phyloP scores from a whole-genome alignment of 2,113 vertebrate species.

The Scomber colias region DNA sequence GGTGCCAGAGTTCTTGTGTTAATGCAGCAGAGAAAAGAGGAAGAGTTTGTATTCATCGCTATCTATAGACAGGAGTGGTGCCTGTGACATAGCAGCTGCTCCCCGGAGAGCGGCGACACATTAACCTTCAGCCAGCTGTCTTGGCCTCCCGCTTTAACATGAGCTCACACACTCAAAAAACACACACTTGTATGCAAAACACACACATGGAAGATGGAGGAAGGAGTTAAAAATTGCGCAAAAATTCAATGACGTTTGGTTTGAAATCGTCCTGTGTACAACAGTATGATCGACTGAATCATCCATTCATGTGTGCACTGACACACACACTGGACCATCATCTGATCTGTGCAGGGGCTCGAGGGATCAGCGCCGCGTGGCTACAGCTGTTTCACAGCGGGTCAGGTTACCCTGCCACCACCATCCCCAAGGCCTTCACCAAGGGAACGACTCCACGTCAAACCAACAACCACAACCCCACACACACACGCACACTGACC shows the following conservation, averaged over 20 bases:
- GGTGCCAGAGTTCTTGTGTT: constrained; percentile 45
- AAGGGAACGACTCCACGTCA: constrained; percentile 69
- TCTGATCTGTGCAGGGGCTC: constrained; percentile 67
- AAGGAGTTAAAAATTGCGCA: not conserved
- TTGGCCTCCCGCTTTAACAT: constrained; percentile 57
- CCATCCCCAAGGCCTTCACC: constrained; percentile 75
- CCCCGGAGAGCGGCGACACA: constrained; percentile 73
- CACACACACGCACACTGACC: not conserved
- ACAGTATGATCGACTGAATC: not conserved
- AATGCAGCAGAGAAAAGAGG: constrained; percentile 65
- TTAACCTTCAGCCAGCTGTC: constrained; percentile 84
- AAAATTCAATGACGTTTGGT: not conserved
- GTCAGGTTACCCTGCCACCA: constrained; percentile 72
- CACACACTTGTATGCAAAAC: not conserved
- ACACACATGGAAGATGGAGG: too few species aligned
- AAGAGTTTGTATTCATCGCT: constrained; percentile 78
- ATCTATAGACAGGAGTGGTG: constrained; percentile 78
- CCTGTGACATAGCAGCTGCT: constrained; percentile 80
- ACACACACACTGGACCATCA: constrained; percentile 57
- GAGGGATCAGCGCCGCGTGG: constrained; percentile 59
- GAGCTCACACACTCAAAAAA: constrained; percentile 31
- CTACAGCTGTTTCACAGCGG: constrained; percentile 78
- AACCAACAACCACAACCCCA: constrained; percentile 52
- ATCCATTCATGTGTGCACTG: not conserved
- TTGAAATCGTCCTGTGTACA: not conserved